These are phyloP conservation scores for Amorpha juglandis DNA, from an alignment of 2,888 invertebrate genomes.

Conservation along the genomic window DNA sequence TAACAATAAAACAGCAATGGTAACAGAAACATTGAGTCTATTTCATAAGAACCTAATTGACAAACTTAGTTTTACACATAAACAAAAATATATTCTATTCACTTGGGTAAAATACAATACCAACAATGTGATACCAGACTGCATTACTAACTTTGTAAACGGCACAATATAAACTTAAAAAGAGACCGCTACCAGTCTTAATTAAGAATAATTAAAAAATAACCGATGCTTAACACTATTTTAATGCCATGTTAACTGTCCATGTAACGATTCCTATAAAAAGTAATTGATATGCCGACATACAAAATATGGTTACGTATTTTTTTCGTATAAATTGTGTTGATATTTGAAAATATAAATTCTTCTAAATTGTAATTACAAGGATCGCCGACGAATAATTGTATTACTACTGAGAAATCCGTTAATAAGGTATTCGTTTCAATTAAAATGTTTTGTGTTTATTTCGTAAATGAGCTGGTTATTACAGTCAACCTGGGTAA, in stretches of 20 bases:
- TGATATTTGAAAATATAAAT: slow-evolving; percentile 13
- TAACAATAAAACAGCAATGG: not conserved
- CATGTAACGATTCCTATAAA: slow-evolving; percentile 18
- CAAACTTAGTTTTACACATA: not conserved
- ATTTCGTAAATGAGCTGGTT: not conserved
- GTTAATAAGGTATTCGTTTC: not conserved
- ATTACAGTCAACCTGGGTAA: too few species aligned
- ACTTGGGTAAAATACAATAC: not conserved
- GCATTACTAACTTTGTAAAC: not conserved
- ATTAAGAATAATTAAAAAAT: slow-evolving; percentile 43
- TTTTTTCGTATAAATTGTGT: slow-evolving; percentile 19
- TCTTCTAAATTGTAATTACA: slow-evolving; percentile 1
- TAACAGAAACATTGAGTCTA: not conserved
- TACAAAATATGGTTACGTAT: slow-evolving; percentile 31
- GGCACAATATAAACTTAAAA: slow-evolving; percentile 25
- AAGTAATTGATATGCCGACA: slow-evolving; percentile 37
- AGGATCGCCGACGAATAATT: slow-evolving; percentile 7
- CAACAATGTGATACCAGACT: not conserved
- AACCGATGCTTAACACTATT: slow-evolving; percentile 32
- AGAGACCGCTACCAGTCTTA: slow-evolving; percentile 31
- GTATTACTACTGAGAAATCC: not conserved
- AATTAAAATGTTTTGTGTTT: not conserved
- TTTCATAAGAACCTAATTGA: not conserved
- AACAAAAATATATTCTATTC: not conserved
- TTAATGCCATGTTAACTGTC: slow-evolving; percentile 29